Evolutionary conservation across 2,113 vertebrate genomes (phyloP).

Genomic region (Pogonocichla stellata): DNA sequence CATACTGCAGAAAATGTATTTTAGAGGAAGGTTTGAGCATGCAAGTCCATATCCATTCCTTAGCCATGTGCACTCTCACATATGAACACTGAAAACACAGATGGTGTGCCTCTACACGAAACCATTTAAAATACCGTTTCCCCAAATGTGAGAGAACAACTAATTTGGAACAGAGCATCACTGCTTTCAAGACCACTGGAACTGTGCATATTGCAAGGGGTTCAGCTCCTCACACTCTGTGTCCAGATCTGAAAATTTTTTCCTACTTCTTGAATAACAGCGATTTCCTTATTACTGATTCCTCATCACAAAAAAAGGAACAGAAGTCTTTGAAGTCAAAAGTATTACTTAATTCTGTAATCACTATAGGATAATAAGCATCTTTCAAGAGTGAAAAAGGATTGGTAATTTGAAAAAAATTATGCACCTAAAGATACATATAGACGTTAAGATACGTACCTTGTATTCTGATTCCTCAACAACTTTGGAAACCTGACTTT

Average conservation of each 20-base stretch:
- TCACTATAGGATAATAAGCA: not conserved
- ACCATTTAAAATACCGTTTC: not conserved
- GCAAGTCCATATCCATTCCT: not conserved
- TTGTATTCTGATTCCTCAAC: not conserved
- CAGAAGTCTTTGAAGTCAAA: not conserved
- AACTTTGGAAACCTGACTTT: not conserved
- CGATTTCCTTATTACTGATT: not conserved
- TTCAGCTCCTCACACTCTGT: not conserved
- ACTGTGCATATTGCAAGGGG: not conserved
- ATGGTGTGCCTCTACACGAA: not conserved
- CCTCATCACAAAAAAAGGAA: not conserved
- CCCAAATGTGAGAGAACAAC: not conserved
- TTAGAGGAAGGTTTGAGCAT: not conserved
- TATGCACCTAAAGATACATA: not conserved
- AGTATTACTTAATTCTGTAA: constrained; percentile 1
- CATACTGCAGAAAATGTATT: not conserved
- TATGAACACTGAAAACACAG: not conserved
- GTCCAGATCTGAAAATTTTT: not conserved
- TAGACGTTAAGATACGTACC: not conserved
- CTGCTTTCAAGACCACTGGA: not conserved
- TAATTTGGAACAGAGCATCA: not conserved
- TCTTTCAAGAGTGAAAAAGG: not conserved
- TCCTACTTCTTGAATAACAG: not conserved
- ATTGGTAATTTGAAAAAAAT: not conserved
- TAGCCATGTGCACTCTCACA: not conserved